These are phyloP conservation scores for Helicolenus hilgendorfi DNA, from an alignment of 2,797 vertebrate genomes.

Conservation along the genomic window DNA sequence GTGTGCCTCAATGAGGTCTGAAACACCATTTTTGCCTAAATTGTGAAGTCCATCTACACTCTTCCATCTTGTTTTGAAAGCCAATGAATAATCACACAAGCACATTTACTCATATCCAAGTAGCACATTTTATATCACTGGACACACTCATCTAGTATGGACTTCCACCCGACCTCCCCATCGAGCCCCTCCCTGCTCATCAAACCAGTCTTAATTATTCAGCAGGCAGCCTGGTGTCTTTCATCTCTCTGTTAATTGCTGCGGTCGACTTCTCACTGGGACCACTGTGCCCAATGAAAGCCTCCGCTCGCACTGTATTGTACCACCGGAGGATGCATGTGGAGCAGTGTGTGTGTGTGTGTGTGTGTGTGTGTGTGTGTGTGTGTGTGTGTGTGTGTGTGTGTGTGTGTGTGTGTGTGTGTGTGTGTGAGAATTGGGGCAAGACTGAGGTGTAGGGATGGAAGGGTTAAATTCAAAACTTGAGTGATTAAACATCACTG, in stretches of 20 bases:
- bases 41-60: background rate
- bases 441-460: background rate
- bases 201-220: constrained; percentile 88
- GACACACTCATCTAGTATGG: constrained; percentile 52
- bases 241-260: constrained; percentile 89
- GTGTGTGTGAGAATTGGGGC: background rate
- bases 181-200: constrained; percentile 77
- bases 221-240: constrained; percentile 85
- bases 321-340: constrained; percentile 55
- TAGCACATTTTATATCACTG: constrained; percentile 32
- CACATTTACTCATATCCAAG: constrained; percentile 22
- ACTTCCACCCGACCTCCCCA: constrained; percentile 42
- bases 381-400: constrained; percentile 9
- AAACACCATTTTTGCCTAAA: background rate
- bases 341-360: constrained; percentile 20
- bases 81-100: background rate
- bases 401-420: background rate
- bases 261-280: constrained; percentile 83
- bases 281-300: constrained; percentile 78
- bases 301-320: constrained; percentile 48
- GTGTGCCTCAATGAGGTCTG: background rate
- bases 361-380: background rate
- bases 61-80: background rate
- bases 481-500: constrained; percentile 15
- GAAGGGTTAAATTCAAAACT: constrained; percentile 28